Evolutionary conservation across 2,113 vertebrate species (phyloP).

Genomic region (Setophaga coronata): DNA sequence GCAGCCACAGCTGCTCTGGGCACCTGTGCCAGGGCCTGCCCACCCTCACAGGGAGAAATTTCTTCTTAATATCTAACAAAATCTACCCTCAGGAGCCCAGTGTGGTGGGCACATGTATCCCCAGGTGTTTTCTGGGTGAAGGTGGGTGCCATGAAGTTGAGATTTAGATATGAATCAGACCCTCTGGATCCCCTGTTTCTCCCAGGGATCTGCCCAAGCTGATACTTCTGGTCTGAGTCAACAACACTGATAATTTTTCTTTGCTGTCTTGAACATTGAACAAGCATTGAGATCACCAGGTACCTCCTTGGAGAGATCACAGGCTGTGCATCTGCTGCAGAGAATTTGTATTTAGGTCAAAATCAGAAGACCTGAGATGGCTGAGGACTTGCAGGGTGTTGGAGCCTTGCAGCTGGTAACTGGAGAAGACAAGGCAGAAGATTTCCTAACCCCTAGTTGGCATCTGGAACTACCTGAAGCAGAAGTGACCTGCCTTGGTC

Average conservation of each 20-base stretch:
- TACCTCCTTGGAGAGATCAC: neutral
- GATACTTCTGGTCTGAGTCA: neutral
- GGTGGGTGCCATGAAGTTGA: neutral
- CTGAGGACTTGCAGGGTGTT: neutral
- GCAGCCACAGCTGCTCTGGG: neutral
- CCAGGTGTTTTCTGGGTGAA: neutral
- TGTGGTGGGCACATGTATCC: fast-evolving
- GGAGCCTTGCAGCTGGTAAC: neutral
- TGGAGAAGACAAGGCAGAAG: neutral
- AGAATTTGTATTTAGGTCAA: neutral
- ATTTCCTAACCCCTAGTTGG: neutral
- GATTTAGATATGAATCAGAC: neutral
- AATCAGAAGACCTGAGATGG: neutral
- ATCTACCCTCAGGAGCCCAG: neutral
- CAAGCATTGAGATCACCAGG: neutral
- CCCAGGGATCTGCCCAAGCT: neutral
- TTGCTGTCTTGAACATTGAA: fast-evolving
- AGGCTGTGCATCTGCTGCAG: neutral
- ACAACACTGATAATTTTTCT: neutral
- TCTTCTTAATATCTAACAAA: neutral
- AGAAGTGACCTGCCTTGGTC: neutral
- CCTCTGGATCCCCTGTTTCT: neutral
- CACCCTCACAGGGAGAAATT: neutral
- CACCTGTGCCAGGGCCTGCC: fast-evolving
- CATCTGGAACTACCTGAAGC: neutral